phyloP scores from a whole-genome alignment of 2,113 vertebrate species.

The Leucoraja erinaceus region DNA sequence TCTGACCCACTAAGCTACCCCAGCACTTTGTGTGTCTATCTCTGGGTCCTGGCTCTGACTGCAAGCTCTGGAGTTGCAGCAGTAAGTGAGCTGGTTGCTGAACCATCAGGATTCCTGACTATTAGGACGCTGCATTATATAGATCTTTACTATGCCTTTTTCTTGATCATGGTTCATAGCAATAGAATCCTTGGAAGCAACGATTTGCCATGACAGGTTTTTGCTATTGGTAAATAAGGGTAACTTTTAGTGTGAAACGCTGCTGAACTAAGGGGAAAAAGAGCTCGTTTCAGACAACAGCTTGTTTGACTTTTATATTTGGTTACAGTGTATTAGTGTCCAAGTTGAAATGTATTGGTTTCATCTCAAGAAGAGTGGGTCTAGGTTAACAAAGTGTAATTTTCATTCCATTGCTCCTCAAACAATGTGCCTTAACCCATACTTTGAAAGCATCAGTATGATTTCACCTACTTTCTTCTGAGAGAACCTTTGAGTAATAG shows the following conservation, averaged over 20 bases:
- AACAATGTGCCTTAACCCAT: constrained; percentile 7
- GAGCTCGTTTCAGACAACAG: background rate
- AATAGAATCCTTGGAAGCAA: background rate
- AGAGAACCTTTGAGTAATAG: background rate
- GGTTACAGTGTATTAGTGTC: background rate
- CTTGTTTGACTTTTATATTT: background rate
- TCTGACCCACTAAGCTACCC: too few species aligned
- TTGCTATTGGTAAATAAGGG: background rate
- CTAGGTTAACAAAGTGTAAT: background rate
- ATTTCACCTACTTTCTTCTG: background rate
- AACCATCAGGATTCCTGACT: too few species aligned
- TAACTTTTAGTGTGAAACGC: background rate
- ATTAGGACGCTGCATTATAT: too few species aligned
- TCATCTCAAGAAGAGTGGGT: background rate
- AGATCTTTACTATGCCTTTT: background rate
- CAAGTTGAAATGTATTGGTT: background rate
- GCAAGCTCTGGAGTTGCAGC: too few species aligned
- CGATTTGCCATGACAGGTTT: background rate
- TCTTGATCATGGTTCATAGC: background rate
- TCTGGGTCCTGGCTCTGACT: too few species aligned
- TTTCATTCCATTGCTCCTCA: background rate
- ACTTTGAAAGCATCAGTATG: background rate
- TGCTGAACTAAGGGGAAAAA: background rate
- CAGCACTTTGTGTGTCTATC: too few species aligned
- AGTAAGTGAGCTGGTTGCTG: too few species aligned